Evolutionary conservation across 2,113 vertebrate genomes (phyloP).

Genomic region (Oplegnathus fasciatus): DNA sequence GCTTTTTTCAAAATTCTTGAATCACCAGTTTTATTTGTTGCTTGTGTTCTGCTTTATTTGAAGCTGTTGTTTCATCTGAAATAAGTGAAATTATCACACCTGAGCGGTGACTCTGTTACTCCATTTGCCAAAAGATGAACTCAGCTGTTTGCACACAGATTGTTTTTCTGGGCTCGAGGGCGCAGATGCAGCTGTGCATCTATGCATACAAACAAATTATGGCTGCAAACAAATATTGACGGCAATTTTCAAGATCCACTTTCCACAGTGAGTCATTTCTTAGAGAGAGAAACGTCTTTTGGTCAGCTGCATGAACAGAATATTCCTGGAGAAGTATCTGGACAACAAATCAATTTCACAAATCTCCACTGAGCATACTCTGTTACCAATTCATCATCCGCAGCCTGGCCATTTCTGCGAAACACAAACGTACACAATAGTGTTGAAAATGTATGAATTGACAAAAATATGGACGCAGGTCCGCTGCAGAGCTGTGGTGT

Average conservation of each 20-base stretch:
- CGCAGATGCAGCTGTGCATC: slow-evolving; percentile 7
- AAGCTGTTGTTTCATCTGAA: slow-evolving; percentile 5
- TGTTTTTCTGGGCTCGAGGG: background rate
- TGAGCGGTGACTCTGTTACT: slow-evolving; percentile 3
- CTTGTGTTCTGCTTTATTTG: background rate
- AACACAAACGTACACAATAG: background rate
- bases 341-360: background rate
- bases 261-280: background rate
- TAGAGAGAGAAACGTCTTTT: background rate
- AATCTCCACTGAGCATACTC: background rate
- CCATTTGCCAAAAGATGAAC: slow-evolving; percentile 19
- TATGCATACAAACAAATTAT: background rate
- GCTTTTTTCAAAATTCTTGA: background rate
- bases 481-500: background rate
- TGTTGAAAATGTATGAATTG: background rate
- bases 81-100: slow-evolving; percentile 21
- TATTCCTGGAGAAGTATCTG: background rate
- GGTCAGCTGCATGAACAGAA: background rate
- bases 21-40: background rate
- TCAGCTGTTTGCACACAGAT: slow-evolving; percentile 42
- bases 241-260: background rate
- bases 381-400: background rate
- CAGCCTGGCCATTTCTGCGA: background rate
- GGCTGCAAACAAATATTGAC: slow-evolving; percentile 17
- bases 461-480: background rate